Conservation (phyloP, 2,888 invertebrate species). For the Eupithecia insigniata region DNA sequence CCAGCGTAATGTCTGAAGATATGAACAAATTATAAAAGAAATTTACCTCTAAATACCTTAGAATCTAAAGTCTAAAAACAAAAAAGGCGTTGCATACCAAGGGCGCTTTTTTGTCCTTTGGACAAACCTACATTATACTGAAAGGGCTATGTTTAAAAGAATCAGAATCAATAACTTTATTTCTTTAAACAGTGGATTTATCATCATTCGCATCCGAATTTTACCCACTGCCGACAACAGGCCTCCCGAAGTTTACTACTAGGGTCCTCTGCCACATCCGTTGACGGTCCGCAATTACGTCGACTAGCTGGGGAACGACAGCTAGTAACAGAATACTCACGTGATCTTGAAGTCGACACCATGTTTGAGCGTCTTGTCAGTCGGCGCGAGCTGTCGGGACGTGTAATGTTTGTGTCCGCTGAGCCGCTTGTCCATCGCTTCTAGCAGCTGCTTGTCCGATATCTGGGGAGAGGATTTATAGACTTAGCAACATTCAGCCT, state of each 20-base stretch:
- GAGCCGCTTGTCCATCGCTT: slow-evolving; percentile 96
- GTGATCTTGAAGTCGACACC: slow-evolving; percentile 92
- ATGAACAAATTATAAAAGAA: neutral
- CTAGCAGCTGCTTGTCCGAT: slow-evolving; percentile 91
- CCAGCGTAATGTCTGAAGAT: slow-evolving; percentile 94
- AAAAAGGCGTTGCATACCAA: neutral
- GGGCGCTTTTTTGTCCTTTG: neutral
- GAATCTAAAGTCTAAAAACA: neutral
- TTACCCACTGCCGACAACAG: neutral
- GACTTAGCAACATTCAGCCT: neutral
- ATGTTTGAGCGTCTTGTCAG: slow-evolving; percentile 91
- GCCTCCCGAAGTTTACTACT: neutral
- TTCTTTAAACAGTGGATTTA: neutral
- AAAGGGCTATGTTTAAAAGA: neutral
- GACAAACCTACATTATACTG: neutral
- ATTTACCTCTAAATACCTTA: neutral
- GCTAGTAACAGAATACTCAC: slow-evolving; percentile 68
- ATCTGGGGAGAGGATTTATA: slow-evolving; percentile 58
- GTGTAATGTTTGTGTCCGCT: slow-evolving; percentile 94
- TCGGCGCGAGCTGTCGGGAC: slow-evolving; percentile 92
- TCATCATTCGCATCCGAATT: neutral
- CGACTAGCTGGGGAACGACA: neutral
- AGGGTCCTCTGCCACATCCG: no score
- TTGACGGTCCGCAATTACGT: no score
- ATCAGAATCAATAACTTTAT: no score